Percentiles rank a stretch among this genome's conserved stretches.
phyloP scores from a whole-genome alignment of 1,140 invertebrate species.

The Bilobella aurantiaca region DNA sequence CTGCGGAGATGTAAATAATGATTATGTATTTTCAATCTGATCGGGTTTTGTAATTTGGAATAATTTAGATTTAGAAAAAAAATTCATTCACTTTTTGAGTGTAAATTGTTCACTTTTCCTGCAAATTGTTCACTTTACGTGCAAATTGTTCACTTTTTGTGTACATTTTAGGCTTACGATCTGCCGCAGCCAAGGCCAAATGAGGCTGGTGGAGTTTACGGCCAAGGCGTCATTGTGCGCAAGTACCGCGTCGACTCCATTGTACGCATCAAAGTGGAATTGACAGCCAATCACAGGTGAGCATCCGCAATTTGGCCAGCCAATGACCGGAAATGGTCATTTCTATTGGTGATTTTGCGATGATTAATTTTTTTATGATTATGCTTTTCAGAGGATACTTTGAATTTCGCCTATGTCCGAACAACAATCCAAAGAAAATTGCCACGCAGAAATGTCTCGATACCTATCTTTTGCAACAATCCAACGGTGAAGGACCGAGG shows the following conservation, averaged over 20 bases:
- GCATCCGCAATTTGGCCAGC: too few relatives aligned
- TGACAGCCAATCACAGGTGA: constrained; percentile 51
- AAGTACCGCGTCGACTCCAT: constrained; percentile 56
- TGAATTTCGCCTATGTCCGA: constrained; percentile 72
- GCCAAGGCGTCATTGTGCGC: constrained; percentile 61
- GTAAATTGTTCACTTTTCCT: too few relatives aligned
- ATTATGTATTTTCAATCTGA: neutral
- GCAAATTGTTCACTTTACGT: too few relatives aligned
- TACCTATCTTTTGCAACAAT: constrained; percentile 52
- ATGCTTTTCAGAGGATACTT: constrained; percentile 62
- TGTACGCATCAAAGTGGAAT: constrained; percentile 60
- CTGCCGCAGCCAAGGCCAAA: constrained; percentile 57
- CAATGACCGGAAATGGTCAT: constrained; percentile 13
- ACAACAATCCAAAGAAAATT: constrained; percentile 42
- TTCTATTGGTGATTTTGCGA: constrained; percentile 13
- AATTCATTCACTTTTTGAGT: too few relatives aligned
- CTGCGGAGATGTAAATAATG: constrained; percentile 1
- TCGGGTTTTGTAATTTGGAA: neutral
- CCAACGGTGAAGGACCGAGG: constrained; percentile 40
- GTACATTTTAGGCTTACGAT: constrained; percentile 61
- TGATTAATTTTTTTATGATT: too few relatives aligned
- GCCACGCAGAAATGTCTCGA: constrained; percentile 66
- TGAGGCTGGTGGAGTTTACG: constrained; percentile 74
- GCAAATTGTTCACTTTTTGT: too few relatives aligned
- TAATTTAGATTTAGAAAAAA: constrained; percentile 45